phyloP scores from a whole-genome alignment of 2,888 invertebrate species.

The Coelopa pilipes region DNA sequence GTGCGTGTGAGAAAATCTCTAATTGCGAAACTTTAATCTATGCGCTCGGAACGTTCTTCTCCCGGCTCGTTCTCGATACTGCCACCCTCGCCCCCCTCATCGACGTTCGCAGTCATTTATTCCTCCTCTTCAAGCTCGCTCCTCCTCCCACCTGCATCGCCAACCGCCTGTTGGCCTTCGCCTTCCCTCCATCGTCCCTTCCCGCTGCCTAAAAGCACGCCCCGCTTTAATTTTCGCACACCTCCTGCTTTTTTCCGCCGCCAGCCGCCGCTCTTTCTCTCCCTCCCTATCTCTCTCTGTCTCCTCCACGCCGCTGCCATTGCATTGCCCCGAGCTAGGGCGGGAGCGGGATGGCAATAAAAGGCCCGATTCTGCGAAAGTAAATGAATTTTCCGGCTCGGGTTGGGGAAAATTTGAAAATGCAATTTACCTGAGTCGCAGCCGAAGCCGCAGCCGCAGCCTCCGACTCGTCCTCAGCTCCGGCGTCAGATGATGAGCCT shows the following conservation, averaged over 20 bases:
- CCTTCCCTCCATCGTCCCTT: too few relatives aligned
- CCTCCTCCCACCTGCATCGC: too few relatives aligned
- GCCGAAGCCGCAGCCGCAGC: too few relatives aligned
- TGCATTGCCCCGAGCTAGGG: not conserved
- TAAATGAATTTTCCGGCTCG: conserved; percentile 3
- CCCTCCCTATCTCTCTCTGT: not conserved
- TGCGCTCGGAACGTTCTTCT: not conserved
- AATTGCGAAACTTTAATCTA: conserved; percentile 24
- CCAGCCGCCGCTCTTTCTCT: not conserved
- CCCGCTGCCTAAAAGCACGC: not conserved
- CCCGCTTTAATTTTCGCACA: conserved; percentile 1
- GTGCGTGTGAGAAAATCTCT: conserved; percentile 8
- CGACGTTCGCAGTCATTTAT: too few relatives aligned
- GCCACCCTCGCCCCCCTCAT: not conserved
- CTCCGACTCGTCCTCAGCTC: too few relatives aligned
- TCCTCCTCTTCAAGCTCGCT: too few relatives aligned
- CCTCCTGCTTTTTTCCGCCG: not conserved
- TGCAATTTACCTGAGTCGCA: conserved; percentile 9
- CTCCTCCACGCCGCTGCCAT: not conserved
- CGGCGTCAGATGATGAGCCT: too few relatives aligned
- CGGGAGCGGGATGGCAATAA: not conserved
- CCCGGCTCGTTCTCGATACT: not conserved
- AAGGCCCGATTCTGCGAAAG: conserved; percentile 12
- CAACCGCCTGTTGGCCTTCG: too few relatives aligned
- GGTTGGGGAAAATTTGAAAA: not conserved